Evolutionary conservation across 2,888 invertebrate species (phyloP).

Genomic region (Agrochola macilenta): DNA sequence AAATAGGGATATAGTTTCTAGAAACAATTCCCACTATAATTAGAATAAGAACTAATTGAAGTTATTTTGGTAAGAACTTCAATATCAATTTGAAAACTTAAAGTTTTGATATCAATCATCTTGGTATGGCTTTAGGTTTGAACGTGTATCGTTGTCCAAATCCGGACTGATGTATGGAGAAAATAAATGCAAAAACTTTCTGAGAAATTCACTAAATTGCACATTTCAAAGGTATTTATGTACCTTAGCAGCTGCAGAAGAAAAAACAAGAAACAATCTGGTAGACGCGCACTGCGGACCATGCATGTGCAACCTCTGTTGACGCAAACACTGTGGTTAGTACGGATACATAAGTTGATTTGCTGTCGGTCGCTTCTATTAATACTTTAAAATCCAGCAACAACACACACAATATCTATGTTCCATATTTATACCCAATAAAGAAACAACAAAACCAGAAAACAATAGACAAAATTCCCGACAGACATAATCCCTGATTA

Average conservation of each 20-base stretch:
- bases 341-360: background rate
- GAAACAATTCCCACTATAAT: background rate
- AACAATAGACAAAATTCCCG: background rate
- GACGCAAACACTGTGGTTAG: background rate
- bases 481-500: constrained; percentile 7
- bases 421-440: background rate
- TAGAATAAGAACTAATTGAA: background rate
- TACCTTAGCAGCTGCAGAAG: background rate
- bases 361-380: too few relatives aligned
- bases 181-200: background rate
- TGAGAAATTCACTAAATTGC: background rate
- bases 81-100: background rate
- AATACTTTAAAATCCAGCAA: background rate
- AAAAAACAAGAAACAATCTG: background rate
- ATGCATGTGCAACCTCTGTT: background rate
- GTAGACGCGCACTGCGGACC: background rate
- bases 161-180: too few relatives aligned
- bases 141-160: background rate
- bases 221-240: background rate
- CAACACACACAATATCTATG: background rate
- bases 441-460: background rate
- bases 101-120: background rate
- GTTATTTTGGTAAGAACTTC: background rate
- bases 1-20: background rate
- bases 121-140: too few relatives aligned